Conservation (phyloP, 2,797 vertebrate species). For the Eutrigla gurnardus region DNA sequence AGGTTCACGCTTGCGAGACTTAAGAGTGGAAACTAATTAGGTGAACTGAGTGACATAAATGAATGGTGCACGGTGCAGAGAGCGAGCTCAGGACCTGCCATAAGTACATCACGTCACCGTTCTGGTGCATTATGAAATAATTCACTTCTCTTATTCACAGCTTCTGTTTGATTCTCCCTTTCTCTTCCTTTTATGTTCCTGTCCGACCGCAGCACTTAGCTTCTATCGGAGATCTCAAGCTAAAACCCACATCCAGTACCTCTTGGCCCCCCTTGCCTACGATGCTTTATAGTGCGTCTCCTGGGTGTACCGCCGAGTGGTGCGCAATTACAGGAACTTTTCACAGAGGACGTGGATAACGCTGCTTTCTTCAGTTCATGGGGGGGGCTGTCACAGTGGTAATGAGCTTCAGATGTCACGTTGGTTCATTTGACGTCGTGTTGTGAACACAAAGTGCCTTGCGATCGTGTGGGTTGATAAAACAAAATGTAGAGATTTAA, state of each 20-base stretch:
- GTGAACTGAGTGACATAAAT: slow-evolving; percentile 28
- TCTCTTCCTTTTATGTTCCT: slow-evolving; percentile 6
- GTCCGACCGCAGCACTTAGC: slow-evolving; percentile 42
- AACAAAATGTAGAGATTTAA: slow-evolving; percentile 24
- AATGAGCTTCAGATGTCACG: slow-evolving; percentile 50
- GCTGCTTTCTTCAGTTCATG: slow-evolving; percentile 13
- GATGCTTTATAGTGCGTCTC: slow-evolving; percentile 35
- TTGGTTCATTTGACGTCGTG: slow-evolving; percentile 19
- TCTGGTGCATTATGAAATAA: background rate
- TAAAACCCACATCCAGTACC: slow-evolving; percentile 23
- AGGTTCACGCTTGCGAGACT: slow-evolving; percentile 2
- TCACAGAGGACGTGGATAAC: slow-evolving; percentile 41
- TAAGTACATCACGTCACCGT: background rate
- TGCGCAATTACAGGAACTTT: slow-evolving; percentile 57
- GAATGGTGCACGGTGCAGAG: slow-evolving; percentile 1
- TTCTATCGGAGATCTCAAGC: slow-evolving; percentile 13
- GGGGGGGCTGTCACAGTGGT: slow-evolving; percentile 33
- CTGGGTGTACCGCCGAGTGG: slow-evolving; percentile 31
- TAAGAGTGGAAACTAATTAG: slow-evolving; percentile 33
- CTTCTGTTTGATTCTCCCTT: slow-evolving; percentile 3
- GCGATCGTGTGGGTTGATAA: background rate
- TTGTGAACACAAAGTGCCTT: background rate
- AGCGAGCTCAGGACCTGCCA: background rate
- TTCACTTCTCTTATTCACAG: background rate
- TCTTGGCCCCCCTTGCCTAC: slow-evolving; percentile 3